phyloP scores from a whole-genome alignment of 1,140 invertebrate species.

The Heliconius congener region DNA sequence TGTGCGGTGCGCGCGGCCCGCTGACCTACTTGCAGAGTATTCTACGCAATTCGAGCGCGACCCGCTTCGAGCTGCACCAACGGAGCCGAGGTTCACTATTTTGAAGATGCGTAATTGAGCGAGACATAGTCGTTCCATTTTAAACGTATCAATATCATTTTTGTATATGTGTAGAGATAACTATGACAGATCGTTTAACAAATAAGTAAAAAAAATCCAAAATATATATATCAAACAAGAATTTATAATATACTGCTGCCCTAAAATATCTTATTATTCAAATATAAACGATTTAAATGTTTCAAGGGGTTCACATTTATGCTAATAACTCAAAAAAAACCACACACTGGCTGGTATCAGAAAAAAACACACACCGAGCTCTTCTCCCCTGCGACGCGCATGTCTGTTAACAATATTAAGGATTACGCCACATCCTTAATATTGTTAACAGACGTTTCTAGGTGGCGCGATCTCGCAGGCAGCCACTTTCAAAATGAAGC shows the following conservation, averaged over 20 bases:
- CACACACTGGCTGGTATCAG: conserved; percentile 11
- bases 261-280: neutral
- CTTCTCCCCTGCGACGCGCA: conserved; percentile 16
- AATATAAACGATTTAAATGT: neutral
- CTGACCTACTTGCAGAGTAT: conserved; percentile 75
- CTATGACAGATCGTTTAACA: neutral
- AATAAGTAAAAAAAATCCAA: neutral
- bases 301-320: neutral
- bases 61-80: conserved; percentile 62
- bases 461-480: neutral
- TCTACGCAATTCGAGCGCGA: conserved; percentile 76
- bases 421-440: too few relatives aligned
- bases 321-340: conserved; percentile 13
- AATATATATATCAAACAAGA: neutral
- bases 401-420: too few relatives aligned
- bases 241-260: neutral
- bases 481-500: conserved; percentile 8
- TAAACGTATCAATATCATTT: neutral
- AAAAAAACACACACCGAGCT: conserved; percentile 17
- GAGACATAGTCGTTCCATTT: neutral
- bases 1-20: conserved; percentile 61
- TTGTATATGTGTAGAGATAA: neutral
- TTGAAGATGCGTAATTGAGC: conserved; percentile 30
- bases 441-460: conserved; percentile 17
- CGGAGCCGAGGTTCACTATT: conserved; percentile 30